These are phyloP conservation scores for Drosophila paranaensis DNA, from an alignment of 2,888 invertebrate genomes.

Conservation along the genomic window DNA sequence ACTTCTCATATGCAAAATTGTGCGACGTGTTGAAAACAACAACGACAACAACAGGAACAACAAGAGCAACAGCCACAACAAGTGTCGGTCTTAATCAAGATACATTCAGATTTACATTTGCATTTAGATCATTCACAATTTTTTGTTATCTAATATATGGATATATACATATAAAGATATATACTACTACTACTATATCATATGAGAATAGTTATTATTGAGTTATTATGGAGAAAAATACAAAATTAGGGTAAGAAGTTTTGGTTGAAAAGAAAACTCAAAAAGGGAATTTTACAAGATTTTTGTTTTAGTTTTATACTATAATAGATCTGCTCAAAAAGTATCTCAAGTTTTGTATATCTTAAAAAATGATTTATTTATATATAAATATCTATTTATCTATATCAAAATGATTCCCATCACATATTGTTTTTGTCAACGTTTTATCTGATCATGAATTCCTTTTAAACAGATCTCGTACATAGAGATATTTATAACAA, in stretches of 20 bases:
- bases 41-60: constrained; percentile 43
- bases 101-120: constrained; percentile 35
- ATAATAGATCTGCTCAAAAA: no score
- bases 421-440: no score
- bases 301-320: no score
- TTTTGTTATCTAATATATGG: not conserved
- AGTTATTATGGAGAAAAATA: not conserved
- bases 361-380: no score
- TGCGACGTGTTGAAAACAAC: constrained; percentile 37
- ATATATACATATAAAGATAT: not conserved
- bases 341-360: no score
- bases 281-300: not conserved
- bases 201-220: not conserved
- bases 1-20: constrained; percentile 60
- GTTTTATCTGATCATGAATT: no score
- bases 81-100: constrained; percentile 78
- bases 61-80: constrained; percentile 45
- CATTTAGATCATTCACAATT: constrained; percentile 12
- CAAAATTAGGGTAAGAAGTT: not conserved
- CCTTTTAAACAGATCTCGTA: no score
- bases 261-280: not conserved
- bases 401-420: no score
- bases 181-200: not conserved
- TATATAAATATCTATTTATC: no score
- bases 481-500: no score